Evolutionary conservation across 2,797 vertebrate genomes (phyloP), one percentile per base, ranked within the genome.

Genomic region (Lophius americanus): DNA sequence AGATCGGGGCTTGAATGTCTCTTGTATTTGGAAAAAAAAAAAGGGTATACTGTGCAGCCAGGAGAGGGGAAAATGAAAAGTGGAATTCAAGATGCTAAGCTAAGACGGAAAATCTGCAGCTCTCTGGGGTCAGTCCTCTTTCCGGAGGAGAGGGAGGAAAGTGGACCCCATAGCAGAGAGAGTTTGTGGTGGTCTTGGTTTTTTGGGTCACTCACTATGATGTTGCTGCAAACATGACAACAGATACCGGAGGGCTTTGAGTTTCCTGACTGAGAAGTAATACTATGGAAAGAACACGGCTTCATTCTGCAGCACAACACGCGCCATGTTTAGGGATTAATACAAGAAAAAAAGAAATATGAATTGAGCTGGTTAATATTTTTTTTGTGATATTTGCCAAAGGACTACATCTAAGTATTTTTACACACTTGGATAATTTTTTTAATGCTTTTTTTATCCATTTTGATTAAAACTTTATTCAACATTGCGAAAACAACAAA

Each of bases 81-180:
- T 94, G 94, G 95, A 95, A 96, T 95, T 95, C 96, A 96, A 95
- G 94, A 95, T 93, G 94, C 90, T 63, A 89, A 70, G 76, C 73
- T 78, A 86, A 83, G 89, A 83, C 79, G 90, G 90, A 93, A 94
- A 93, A 93, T 85, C 91, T 77, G 88, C 82, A 68, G 83, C 88
- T 92, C 93, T 95, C 95, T 47, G 41, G 92, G 95, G 91, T 94
- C 84, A 82, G 90, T 88, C 73, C 84, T 95, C 85, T 67, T 65
- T 95, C 93, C 85, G 93, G 93, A 77, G 93, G 93, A 77, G 83
- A 82, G 92, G 92, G 93, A 94, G 94, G 92, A 91, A 92, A 86
- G 80, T 91, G 91, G 90, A 90, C 92, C 43, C 92, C 83, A 70
- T 88, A 86, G 92, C 85, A 64, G 88, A 91, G 82, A 90, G 87